These are phyloP conservation scores for Petrocephalus sullivani DNA, from an alignment of 2,797 vertebrate species.

Conservation along the genomic window DNA sequence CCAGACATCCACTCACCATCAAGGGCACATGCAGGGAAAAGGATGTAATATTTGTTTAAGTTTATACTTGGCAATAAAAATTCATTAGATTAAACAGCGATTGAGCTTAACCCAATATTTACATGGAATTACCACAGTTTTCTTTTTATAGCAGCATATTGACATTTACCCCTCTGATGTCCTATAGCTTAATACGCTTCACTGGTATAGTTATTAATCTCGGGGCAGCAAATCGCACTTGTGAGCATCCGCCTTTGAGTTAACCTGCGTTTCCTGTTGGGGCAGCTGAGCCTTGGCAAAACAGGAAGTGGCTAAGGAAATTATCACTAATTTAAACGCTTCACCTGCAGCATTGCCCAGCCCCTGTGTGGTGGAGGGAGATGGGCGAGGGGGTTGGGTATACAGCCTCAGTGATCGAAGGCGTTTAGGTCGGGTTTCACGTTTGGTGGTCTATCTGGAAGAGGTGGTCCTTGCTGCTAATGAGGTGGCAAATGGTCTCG, in stretches of 20 bases:
- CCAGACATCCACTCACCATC: background rate
- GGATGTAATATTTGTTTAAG: background rate
- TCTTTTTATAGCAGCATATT: background rate
- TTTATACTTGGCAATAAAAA: background rate
- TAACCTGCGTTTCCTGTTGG: background rate
- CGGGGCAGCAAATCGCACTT: background rate
- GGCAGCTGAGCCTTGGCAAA: background rate
- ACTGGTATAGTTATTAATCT: background rate
- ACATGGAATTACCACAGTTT: background rate
- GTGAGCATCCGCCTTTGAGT: background rate
- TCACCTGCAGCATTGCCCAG: background rate
- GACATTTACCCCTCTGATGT: background rate
- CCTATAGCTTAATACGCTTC: background rate
- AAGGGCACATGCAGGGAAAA: background rate
- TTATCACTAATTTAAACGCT: background rate
- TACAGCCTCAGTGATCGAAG: background rate
- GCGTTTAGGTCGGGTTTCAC: background rate
- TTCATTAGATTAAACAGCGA: background rate
- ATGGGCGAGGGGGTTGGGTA: background rate
- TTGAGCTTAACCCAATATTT: background rate
- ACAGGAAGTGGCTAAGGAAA: conserved; percentile 8
- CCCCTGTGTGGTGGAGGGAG: background rate
- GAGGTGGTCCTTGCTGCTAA: background rate
- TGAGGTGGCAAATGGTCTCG: background rate
- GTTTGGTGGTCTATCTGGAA: background rate